These are phyloP conservation scores for Umimayanthus kanabou DNA, from an alignment of 92 coral and sea anemone genomes.

Conservation along the genomic window DNA sequence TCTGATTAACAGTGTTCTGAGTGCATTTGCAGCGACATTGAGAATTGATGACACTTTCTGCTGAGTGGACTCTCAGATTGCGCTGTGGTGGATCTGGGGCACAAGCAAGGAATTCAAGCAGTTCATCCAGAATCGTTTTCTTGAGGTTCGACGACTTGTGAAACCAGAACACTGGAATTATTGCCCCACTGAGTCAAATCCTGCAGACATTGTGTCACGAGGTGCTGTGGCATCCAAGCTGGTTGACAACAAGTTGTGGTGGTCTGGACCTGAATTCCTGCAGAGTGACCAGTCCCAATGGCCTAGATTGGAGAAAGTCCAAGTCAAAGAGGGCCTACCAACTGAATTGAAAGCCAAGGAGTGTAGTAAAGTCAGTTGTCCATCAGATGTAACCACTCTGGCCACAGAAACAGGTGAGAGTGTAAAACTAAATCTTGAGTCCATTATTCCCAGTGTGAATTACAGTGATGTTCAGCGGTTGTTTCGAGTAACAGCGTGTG, in stretches of 20 bases:
- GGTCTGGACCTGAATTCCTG: slow-evolving; percentile 60
- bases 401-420: slow-evolving; percentile 7
- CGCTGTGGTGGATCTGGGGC: slow-evolving; percentile 62
- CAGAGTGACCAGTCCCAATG: slow-evolving; percentile 34
- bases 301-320: slow-evolving; percentile 33
- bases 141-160: slow-evolving; percentile 50
- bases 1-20: slow-evolving; percentile 46
- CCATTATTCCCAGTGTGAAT: slow-evolving; percentile 34
- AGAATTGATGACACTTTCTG: slow-evolving; percentile 37
- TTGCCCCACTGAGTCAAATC: slow-evolving; percentile 56
- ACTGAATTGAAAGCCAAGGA: slow-evolving; percentile 14
- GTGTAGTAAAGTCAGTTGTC: not conserved
- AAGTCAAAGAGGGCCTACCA: slow-evolving; percentile 33
- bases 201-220: slow-evolving; percentile 64
- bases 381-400: slow-evolving; percentile 33
- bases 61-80: slow-evolving; percentile 65
- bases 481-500: slow-evolving; percentile 60
- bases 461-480: slow-evolving; percentile 50
- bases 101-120: slow-evolving; percentile 58
- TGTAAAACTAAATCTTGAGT: slow-evolving; percentile 14
- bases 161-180: slow-evolving; percentile 53
- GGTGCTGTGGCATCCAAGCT: slow-evolving; percentile 53
- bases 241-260: slow-evolving; percentile 49
- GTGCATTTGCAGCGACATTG: slow-evolving; percentile 46
- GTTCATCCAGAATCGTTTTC: slow-evolving; percentile 61